These are phyloP conservation scores for Eupithecia pulchellata DNA, from an alignment of 2,888 invertebrate species.

Conservation along the genomic window DNA sequence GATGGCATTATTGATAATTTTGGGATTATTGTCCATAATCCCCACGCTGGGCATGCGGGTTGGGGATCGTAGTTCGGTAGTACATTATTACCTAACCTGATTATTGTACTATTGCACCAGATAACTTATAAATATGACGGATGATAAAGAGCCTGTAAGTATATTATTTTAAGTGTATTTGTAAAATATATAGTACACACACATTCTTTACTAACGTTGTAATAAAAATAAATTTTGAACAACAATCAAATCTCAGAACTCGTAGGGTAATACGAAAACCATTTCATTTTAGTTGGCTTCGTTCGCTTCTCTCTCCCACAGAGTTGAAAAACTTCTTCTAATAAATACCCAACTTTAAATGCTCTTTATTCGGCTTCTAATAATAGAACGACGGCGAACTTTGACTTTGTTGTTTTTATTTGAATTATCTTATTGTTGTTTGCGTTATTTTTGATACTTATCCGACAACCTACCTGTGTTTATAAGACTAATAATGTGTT, in stretches of 20 bases:
- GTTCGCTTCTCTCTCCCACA: conserved; percentile 59
- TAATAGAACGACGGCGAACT: conserved; percentile 67
- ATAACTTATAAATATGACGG: not conserved
- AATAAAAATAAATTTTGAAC: conserved; percentile 51
- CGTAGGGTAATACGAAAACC: conserved; percentile 75
- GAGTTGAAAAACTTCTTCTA: conserved; percentile 66
- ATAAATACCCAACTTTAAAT: conserved; percentile 77
- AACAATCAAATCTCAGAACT: conserved; percentile 67
- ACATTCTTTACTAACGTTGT: too few species aligned
- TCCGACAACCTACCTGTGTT: not conserved
- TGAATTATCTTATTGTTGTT: conserved; percentile 6
- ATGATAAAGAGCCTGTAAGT: too few species aligned
- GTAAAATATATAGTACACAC: too few species aligned
- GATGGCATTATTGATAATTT: too few species aligned
- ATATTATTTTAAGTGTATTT: too few species aligned
- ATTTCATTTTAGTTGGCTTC: conserved; percentile 69
- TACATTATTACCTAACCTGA: not conserved
- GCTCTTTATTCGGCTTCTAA: conserved; percentile 71
- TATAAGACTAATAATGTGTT: too few species aligned
- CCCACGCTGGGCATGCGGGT: too few species aligned
- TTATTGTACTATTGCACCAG: not conserved
- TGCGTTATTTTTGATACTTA: not conserved
- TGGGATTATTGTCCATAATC: too few species aligned
- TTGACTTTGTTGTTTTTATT: conserved; percentile 52
- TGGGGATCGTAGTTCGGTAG: too few species aligned